Percentiles rank a stretch among this genome's conserved stretches.
These are phyloP conservation scores for Xestoiulus laeticollis DNA, from an alignment of 2,888 invertebrate species.

Conservation along the genomic window DNA sequence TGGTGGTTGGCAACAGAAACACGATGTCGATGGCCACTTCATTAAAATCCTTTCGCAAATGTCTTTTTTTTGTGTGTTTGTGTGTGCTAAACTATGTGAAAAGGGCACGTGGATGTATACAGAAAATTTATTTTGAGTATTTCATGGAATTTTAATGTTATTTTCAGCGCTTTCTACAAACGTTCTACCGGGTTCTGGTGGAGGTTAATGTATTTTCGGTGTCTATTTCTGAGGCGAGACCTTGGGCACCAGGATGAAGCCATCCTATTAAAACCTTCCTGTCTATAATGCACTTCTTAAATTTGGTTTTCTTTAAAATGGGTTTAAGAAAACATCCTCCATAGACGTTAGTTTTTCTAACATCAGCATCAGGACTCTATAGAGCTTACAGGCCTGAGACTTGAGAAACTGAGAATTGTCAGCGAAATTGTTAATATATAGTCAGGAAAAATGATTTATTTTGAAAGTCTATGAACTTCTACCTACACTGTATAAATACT, in stretches of 20 bases:
- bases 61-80: background rate
- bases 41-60: background rate
- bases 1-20: background rate
- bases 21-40: background rate
- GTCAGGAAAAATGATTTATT: no score
- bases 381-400: background rate
- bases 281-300: background rate
- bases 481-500: no score
- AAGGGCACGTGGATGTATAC: background rate
- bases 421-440: no score
- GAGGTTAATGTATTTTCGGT: conserved; percentile 22
- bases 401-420: no score
- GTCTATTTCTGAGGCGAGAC: background rate
- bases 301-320: background rate
- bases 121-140: background rate
- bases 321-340: no score
- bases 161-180: background rate
- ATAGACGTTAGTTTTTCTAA: background rate
- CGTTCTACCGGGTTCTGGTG: conserved; percentile 7
- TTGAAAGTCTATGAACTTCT: no score
- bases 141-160: background rate
- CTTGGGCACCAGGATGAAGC: background rate
- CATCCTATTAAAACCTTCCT: background rate
- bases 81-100: background rate
- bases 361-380: background rate